Percentiles rank a stretch among this genome's conserved stretches.
Conservation (phyloP, 2,888 invertebrate genomes). For the Lochmaea capreae region DNA sequence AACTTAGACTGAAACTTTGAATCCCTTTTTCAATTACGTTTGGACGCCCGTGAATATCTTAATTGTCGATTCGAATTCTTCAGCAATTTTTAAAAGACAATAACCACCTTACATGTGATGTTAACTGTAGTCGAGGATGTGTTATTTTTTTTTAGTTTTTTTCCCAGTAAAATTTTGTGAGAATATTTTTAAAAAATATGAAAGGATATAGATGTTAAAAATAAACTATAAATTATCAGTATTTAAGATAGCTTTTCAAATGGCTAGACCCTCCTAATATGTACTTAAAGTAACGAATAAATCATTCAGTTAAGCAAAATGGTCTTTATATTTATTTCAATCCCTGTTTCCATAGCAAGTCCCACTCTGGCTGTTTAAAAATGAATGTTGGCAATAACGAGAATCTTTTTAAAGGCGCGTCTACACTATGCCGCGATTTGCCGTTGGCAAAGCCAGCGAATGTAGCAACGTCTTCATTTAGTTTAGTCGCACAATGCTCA, state of each 20-base stretch:
- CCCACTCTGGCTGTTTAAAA: too few species aligned
- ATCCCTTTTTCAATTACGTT: not conserved
- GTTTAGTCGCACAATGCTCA: too few species aligned
- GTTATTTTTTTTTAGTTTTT: slow-evolving; percentile 22
- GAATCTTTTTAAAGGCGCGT: too few species aligned
- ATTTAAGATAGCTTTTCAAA: slow-evolving; percentile 67
- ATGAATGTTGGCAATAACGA: too few species aligned
- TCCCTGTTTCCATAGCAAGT: not conserved
- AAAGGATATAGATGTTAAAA: slow-evolving; percentile 61
- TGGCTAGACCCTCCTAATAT: slow-evolving; percentile 67
- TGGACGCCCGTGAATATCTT: not conserved
- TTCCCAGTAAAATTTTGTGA: slow-evolving; percentile 48
- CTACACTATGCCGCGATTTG: too few species aligned
- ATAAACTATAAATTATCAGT: slow-evolving; percentile 66
- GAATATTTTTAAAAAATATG: slow-evolving; percentile 52
- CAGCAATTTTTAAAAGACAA: slow-evolving; percentile 42
- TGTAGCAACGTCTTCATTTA: too few species aligned
- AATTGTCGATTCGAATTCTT: not conserved
- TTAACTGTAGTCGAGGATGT: slow-evolving; percentile 1
- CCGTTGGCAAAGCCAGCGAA: too few species aligned
- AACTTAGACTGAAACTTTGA: too few species aligned
- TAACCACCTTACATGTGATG: slow-evolving; percentile 40
- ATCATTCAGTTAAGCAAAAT: slow-evolving; percentile 60
- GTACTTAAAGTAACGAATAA: slow-evolving; percentile 63
- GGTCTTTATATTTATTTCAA: slow-evolving; percentile 38